Conservation (phyloP, 2,113 vertebrate genomes). For the Calonectris borealis region DNA sequence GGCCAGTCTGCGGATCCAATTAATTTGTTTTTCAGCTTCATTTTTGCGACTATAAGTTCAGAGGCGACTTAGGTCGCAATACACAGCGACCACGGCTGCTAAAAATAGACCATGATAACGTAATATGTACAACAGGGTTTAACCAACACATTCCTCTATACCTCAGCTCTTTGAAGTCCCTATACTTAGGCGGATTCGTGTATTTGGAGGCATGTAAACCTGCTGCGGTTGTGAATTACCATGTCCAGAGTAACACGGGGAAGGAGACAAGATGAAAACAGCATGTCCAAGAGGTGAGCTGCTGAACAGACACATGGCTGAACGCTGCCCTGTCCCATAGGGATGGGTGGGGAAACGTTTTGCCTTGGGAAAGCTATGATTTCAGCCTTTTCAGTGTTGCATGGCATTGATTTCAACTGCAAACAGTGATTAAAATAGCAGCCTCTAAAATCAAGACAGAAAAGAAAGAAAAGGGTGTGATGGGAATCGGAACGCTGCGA, state of each 20-base stretch:
- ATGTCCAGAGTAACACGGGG: background rate
- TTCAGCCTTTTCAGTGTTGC: background rate
- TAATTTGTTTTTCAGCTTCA: conserved; percentile 22
- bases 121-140: background rate
- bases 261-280: background rate
- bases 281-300: background rate
- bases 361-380: background rate
- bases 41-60: background rate
- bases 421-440: conserved; percentile 20
- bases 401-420: background rate
- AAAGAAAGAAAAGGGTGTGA: conserved; percentile 13
- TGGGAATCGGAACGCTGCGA: fast-evolving
- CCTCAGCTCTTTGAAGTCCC: background rate
- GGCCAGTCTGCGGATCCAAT: background rate
- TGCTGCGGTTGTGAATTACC: background rate
- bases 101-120: background rate
- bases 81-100: background rate
- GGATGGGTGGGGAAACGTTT: background rate
- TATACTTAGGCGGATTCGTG: background rate
- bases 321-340: background rate
- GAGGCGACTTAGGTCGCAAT: background rate
- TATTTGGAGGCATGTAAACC: background rate
- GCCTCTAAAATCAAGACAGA: background rate
- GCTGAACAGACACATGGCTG: background rate
- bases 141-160: background rate